phyloP scores from a whole-genome alignment of 2,113 vertebrate genomes.

The Eolophus roseicapilla region DNA sequence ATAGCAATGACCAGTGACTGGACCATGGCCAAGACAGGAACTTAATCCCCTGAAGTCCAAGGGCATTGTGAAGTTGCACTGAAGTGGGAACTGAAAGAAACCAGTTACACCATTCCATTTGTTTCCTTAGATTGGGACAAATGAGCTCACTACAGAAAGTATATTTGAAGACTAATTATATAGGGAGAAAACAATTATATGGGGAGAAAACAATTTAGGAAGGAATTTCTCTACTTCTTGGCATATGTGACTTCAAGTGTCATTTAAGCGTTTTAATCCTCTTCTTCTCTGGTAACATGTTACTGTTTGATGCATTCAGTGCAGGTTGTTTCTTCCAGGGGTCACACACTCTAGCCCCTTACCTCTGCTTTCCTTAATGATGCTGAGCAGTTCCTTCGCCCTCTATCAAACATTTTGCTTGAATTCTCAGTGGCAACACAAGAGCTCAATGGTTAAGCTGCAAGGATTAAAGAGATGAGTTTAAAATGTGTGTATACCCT shows the following conservation, averaged over 20 bases:
- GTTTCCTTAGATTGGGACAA: conserved; percentile 36
- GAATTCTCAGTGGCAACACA: not conserved
- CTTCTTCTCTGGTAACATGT: not conserved
- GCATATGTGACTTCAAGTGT: not conserved
- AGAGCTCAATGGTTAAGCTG: conserved; percentile 11
- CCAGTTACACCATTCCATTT: conserved; percentile 65
- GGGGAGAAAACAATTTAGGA: conserved; percentile 30
- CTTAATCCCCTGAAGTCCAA: conserved; percentile 66
- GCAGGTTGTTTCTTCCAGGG: not conserved
- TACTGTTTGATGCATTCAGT: conserved; percentile 17
- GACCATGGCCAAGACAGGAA: conserved; percentile 55
- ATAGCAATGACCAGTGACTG: conserved; percentile 61
- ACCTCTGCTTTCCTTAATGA: conserved; percentile 4
- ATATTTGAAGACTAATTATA: conserved; percentile 33
- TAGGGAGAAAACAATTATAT: conserved; percentile 8
- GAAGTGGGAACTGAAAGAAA: conserved; percentile 65
- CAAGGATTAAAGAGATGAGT: conserved; percentile 4
- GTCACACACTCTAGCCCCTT: not conserved
- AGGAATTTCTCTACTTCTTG: conserved; percentile 9
- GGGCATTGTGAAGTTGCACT: conserved; percentile 62
- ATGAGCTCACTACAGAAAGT: conserved; percentile 14
- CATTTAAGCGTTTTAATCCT: conserved; percentile 32
- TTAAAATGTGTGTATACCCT: conserved; percentile 6
- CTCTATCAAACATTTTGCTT: not conserved
- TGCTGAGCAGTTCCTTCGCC: not conserved